These are phyloP conservation scores for Plecotus auritus DNA, from an alignment of 2,113 vertebrate genomes.

Conservation along the genomic window DNA sequence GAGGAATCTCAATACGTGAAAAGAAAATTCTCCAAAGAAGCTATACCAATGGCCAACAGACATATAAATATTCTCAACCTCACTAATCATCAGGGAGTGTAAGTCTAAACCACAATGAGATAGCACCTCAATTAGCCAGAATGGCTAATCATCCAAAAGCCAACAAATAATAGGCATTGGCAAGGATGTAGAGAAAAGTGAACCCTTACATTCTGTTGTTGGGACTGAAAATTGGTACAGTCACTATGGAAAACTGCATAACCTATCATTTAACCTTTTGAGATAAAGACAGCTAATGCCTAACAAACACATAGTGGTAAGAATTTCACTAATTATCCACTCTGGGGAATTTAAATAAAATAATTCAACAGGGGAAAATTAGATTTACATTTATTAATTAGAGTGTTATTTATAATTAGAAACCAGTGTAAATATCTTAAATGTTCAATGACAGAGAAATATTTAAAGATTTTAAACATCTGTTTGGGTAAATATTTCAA, in stretches of 20 bases:
- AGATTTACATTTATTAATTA: constrained; percentile 17
- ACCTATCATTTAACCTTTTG: not conserved
- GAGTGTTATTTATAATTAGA: not conserved
- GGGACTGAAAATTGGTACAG: not conserved
- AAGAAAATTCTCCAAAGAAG: not conserved
- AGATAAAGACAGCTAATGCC: not conserved
- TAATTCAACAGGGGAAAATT: not conserved
- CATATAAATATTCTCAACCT: not conserved
- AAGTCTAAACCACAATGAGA: not conserved
- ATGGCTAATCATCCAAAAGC: not conserved
- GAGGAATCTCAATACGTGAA: not conserved
- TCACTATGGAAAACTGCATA: not conserved
- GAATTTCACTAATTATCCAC: not conserved
- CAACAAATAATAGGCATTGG: not conserved
- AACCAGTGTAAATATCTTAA: not conserved
- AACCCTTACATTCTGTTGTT: not conserved
- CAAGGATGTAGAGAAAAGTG: not conserved
- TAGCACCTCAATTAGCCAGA: not conserved
- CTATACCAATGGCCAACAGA: not conserved
- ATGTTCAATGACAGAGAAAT: not conserved
- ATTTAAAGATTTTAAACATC: not conserved
- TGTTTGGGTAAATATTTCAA: not conserved
- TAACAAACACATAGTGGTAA: not conserved
- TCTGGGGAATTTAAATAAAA: not conserved
- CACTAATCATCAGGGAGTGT: not conserved